Percentiles rank a stretch among this genome's conserved stretches.
Evolutionary conservation across 2,797 vertebrate genomes (phyloP).

Genomic region (Champsocephalus gunnari): DNA sequence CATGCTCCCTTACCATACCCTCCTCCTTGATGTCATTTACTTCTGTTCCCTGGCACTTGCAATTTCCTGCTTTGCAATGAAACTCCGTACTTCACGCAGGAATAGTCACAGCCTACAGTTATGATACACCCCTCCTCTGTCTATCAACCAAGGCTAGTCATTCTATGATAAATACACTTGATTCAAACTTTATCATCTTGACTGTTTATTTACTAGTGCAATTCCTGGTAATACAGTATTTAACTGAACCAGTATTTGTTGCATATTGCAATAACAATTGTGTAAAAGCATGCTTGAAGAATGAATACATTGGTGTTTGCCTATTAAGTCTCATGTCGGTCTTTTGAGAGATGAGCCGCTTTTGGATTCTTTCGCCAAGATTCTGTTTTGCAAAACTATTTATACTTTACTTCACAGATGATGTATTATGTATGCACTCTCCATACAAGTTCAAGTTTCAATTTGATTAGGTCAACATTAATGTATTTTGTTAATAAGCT

Average conservation of each 20-base stretch:
- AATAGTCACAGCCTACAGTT: constrained; percentile 53
- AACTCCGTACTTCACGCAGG: constrained; percentile 66
- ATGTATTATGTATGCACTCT: constrained; percentile 29
- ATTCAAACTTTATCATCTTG: constrained; percentile 26
- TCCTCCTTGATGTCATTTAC: constrained; percentile 76
- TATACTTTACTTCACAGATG: constrained; percentile 53
- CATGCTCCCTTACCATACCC: constrained; percentile 72
- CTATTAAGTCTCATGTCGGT: constrained; percentile 17
- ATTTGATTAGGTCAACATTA: constrained; percentile 26
- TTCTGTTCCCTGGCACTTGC: constrained; percentile 70
- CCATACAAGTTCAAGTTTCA: constrained; percentile 21
- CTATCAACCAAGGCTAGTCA: constrained; percentile 44
- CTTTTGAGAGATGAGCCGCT: constrained; percentile 27
- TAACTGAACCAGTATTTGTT: neutral
- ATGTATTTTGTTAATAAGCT: constrained; percentile 3
- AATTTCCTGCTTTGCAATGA: constrained; percentile 71
- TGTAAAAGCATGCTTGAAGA: constrained; percentile 19
- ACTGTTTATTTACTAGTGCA: constrained; percentile 20
- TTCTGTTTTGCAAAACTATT: constrained; percentile 37
- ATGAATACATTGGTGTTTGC: neutral
- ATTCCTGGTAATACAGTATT: neutral
- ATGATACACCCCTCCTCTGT: constrained; percentile 55
- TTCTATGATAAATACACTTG: constrained; percentile 51
- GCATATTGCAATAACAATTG: constrained; percentile 1
- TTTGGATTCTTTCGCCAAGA: constrained; percentile 36